These are phyloP conservation scores for Pycnomerus fuliginosus DNA, from an alignment of 2,888 invertebrate genomes.

Conservation along the genomic window DNA sequence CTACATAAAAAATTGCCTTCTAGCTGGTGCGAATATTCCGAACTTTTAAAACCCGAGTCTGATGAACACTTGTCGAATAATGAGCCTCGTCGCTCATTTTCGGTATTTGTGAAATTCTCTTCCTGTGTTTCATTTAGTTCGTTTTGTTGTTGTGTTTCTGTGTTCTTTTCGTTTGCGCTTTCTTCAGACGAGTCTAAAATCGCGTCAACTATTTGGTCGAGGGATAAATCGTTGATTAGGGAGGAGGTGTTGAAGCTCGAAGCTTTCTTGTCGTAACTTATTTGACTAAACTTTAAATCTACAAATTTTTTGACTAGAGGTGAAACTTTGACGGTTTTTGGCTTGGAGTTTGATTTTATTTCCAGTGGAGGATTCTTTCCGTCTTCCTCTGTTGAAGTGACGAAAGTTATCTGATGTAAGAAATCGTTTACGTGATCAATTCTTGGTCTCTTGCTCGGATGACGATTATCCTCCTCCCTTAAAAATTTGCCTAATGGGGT, in stretches of 20 bases:
- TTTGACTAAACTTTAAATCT: slow-evolving; percentile 59
- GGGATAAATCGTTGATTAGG: slow-evolving; percentile 57
- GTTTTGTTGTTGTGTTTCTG: slow-evolving; percentile 39
- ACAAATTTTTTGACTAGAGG: slow-evolving; percentile 63
- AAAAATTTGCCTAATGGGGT: slow-evolving; percentile 39
- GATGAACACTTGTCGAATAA: slow-evolving; percentile 38
- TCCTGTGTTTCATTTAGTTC: slow-evolving; percentile 42
- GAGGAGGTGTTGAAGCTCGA: slow-evolving; percentile 54
- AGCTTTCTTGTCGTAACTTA: slow-evolving; percentile 50
- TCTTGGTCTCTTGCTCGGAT: slow-evolving; percentile 40
- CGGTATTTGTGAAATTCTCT: slow-evolving; percentile 40
- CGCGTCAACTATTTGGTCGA: slow-evolving; percentile 64
- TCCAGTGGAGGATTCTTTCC: slow-evolving; percentile 29
- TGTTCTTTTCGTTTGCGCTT: slow-evolving; percentile 34
- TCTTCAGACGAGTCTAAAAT: slow-evolving; percentile 61
- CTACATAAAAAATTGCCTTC: slow-evolving; percentile 44
- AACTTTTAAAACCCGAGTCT: slow-evolving; percentile 49
- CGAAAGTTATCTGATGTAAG: slow-evolving; percentile 42
- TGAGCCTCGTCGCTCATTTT: slow-evolving; percentile 27
- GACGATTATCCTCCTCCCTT: slow-evolving; percentile 34
- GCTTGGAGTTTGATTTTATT: slow-evolving; percentile 13
- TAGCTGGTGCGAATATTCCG: slow-evolving; percentile 42
- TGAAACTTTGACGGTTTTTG: slow-evolving; percentile 53
- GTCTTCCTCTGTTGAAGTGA: slow-evolving; percentile 40
- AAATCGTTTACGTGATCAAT: slow-evolving; percentile 47